These are phyloP conservation scores for Celastrina argiolus DNA, from an alignment of 2,888 invertebrate species.

Conservation along the genomic window DNA sequence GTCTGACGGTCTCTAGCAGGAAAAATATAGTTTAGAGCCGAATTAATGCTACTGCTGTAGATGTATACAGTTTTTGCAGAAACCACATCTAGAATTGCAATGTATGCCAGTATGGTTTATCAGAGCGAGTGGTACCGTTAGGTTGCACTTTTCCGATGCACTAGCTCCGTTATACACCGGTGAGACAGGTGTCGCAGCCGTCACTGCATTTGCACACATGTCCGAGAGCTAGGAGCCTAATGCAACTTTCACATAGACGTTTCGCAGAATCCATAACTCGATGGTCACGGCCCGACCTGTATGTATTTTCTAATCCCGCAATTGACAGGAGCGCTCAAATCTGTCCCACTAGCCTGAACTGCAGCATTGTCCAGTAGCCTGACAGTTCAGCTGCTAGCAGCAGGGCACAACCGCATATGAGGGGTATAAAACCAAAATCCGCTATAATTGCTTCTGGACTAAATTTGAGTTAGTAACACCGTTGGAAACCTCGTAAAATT, in stretches of 20 bases:
- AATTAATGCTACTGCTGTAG: background rate
- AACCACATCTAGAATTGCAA: conserved; percentile 25
- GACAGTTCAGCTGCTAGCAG: too few species aligned
- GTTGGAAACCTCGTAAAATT: too few species aligned
- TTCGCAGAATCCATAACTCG: conserved; percentile 15
- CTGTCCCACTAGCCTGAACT: too few species aligned
- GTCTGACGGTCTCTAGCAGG: too few species aligned
- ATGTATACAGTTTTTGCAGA: background rate
- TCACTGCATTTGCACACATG: conserved; percentile 44
- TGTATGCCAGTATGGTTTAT: conserved; percentile 34
- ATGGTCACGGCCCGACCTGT: background rate
- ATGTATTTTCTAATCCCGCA: background rate
- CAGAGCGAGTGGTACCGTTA: conserved; percentile 47
- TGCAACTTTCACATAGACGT: conserved; percentile 44
- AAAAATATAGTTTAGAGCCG: too few species aligned
- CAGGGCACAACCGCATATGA: too few species aligned
- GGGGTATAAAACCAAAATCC: too few species aligned
- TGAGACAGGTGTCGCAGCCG: conserved; percentile 53
- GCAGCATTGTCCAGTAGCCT: too few species aligned
- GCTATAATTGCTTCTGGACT: too few species aligned
- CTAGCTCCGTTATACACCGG: conserved; percentile 60
- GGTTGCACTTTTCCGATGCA: conserved; percentile 50
- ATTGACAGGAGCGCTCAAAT: background rate
- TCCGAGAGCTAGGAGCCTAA: conserved; percentile 37
- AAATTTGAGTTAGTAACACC: too few species aligned